These are phyloP conservation scores for Acromyrmex heyeri DNA, from an alignment of 1,140 invertebrate species.

Conservation along the genomic window DNA sequence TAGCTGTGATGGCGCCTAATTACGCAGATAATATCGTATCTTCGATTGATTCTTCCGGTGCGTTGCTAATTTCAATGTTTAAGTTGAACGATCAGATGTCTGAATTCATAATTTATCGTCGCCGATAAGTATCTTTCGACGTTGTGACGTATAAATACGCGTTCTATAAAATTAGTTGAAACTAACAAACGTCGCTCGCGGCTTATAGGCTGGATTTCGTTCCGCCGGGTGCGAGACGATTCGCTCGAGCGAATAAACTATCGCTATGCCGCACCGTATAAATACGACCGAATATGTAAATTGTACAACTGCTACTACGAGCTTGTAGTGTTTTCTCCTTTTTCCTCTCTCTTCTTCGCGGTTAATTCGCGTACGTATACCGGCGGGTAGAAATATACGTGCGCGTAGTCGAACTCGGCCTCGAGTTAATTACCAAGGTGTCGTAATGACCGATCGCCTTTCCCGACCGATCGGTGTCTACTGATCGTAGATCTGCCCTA, in stretches of 20 bases:
- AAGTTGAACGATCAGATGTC: neutral
- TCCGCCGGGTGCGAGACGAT: slow-evolving; percentile 57
- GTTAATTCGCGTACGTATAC: slow-evolving; percentile 14
- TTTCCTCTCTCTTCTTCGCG: neutral
- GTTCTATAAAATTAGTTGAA: slow-evolving; percentile 63
- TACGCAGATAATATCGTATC: slow-evolving; percentile 18
- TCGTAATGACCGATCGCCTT: slow-evolving; percentile 72
- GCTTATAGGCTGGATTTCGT: slow-evolving; percentile 8
- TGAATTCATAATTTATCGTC: slow-evolving; percentile 31
- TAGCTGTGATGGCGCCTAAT: neutral
- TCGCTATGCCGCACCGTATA: slow-evolving; percentile 47
- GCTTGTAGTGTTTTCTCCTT: slow-evolving; percentile 48
- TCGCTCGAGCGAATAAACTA: slow-evolving; percentile 54
- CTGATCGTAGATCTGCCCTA: slow-evolving; percentile 52
- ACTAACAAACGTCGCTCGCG: slow-evolving; percentile 24
- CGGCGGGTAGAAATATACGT: neutral
- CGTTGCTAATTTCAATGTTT: slow-evolving; percentile 6
- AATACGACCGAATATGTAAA: slow-evolving; percentile 62
- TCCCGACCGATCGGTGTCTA: slow-evolving; percentile 39
- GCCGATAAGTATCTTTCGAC: slow-evolving; percentile 16
- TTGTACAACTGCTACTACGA: slow-evolving; percentile 30
- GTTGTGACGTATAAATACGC: neutral
- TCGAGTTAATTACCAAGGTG: slow-evolving; percentile 73
- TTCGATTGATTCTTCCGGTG: slow-evolving; percentile 17
- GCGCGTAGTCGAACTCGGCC: slow-evolving; percentile 59